These are phyloP conservation scores for Erynnis tages DNA, from an alignment of 2,888 invertebrate genomes.

Conservation along the genomic window DNA sequence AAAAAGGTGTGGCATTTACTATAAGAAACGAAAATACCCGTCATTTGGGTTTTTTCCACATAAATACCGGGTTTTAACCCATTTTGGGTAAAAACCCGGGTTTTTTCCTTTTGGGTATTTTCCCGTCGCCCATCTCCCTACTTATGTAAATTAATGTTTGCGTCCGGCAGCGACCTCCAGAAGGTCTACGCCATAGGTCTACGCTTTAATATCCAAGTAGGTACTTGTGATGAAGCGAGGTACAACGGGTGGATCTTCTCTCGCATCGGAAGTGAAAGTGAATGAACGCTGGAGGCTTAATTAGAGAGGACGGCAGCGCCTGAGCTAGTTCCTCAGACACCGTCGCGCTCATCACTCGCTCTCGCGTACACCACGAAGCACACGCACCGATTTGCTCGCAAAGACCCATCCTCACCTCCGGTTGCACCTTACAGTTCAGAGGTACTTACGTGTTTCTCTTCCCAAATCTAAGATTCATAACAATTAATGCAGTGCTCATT, in stretches of 20 bases:
- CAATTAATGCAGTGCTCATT: constrained; percentile 5
- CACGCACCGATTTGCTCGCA: constrained; percentile 36
- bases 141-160: constrained; percentile 47
- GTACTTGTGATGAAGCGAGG: constrained; percentile 59
- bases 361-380: constrained; percentile 37
- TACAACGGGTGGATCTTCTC: constrained; percentile 67
- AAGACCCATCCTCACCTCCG: constrained; percentile 39
- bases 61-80: too few relatives aligned
- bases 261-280: constrained; percentile 80
- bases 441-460: constrained; percentile 60
- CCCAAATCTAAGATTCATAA: neutral
- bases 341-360: constrained; percentile 66
- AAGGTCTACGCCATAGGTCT: constrained; percentile 77
- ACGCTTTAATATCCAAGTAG: constrained; percentile 41
- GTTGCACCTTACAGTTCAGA: constrained; percentile 43
- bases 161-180: constrained; percentile 76
- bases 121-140: neutral
- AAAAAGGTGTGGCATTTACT: too few relatives aligned
- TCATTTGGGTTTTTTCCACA: too few relatives aligned
- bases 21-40: too few relatives aligned
- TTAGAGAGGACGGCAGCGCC: constrained; percentile 76
- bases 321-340: constrained; percentile 72
- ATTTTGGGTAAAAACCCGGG: neutral
- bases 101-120: too few relatives aligned
- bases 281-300: constrained; percentile 80